A percentile compares a stretch with the other conserved stretches of the same genome.
Evolutionary conservation across 1,140 invertebrate genomes (phyloP).

Genomic region (Agrilus planipennis): DNA sequence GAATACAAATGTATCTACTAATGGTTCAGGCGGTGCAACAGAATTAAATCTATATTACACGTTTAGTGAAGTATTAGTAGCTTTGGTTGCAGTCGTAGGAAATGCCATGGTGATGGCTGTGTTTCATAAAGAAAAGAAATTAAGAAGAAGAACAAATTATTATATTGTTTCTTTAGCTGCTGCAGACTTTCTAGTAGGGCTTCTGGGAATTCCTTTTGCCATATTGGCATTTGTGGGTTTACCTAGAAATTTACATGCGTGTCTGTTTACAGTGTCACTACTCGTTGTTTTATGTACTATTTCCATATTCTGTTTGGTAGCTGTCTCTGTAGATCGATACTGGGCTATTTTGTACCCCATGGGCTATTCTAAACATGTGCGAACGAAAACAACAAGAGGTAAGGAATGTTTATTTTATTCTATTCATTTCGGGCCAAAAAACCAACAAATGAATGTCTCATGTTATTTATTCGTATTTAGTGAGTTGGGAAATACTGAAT

Average conservation of each 20-base stretch:
- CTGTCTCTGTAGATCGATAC: constrained; percentile 81
- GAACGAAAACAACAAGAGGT: constrained; percentile 73
- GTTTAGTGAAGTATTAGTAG: constrained; percentile 66
- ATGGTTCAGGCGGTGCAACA: too few relatives aligned
- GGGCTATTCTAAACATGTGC: constrained; percentile 76
- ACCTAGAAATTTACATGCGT: constrained; percentile 65
- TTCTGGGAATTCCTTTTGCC: constrained; percentile 74
- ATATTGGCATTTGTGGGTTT: constrained; percentile 63
- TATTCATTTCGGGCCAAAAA: too few relatives aligned
- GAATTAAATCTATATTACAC: constrained; percentile 50
- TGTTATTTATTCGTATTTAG: too few relatives aligned
- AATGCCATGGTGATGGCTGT: constrained; percentile 78
- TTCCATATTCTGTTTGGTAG: constrained; percentile 83
- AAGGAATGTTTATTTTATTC: too few relatives aligned
- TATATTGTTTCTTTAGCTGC: constrained; percentile 81
- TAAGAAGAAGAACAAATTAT: constrained; percentile 76
- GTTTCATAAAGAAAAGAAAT: constrained; percentile 60
- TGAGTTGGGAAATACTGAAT: too few relatives aligned
- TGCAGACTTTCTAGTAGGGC: constrained; percentile 71
- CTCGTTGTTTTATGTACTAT: constrained; percentile 81
- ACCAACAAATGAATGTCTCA: too few relatives aligned
- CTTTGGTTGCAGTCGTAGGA: constrained; percentile 65
- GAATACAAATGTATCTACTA: not conserved
- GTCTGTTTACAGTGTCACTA: constrained; percentile 76
- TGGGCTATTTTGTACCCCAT: constrained; percentile 86